A percentile compares a stretch with the other conserved stretches of the same genome.
Conservation (phyloP, 2,797 vertebrate genomes). For the Falco cherrug region DNA sequence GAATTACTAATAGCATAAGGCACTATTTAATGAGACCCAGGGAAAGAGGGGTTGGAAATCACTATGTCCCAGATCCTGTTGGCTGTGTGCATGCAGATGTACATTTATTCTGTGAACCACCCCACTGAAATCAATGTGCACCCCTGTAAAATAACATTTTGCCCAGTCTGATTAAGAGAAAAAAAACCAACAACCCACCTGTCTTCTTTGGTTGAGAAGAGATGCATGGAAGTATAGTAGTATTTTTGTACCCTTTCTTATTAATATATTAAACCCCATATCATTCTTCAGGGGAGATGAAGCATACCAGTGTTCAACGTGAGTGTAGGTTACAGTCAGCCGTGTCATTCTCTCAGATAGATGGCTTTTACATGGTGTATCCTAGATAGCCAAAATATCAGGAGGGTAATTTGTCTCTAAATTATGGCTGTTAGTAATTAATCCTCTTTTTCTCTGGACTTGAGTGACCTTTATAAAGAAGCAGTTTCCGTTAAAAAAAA, state of each 20-base stretch:
- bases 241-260: slow-evolving; percentile 11
- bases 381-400: slow-evolving; percentile 39
- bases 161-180: background rate
- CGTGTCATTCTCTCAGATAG: background rate
- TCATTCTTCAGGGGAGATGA: background rate
- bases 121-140: background rate
- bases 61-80: background rate
- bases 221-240: background rate
- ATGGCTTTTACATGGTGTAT: slow-evolving; percentile 24
- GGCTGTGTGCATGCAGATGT: background rate
- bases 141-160: background rate
- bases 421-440: slow-evolving; percentile 55
- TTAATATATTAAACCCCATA: slow-evolving; percentile 4
- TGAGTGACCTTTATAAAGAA: slow-evolving; percentile 45
- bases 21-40: background rate
- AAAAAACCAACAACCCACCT: background rate
- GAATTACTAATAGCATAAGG: background rate
- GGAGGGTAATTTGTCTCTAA: slow-evolving; percentile 54
- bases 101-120: background rate
- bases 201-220: background rate
- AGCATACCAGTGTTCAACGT: background rate
- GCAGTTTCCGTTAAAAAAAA: background rate
- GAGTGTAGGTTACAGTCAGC: background rate
- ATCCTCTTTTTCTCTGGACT: slow-evolving; percentile 46
- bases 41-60: background rate